phyloP scores from a whole-genome alignment of 2,113 vertebrate genomes.

The Otolemur garnettii region DNA sequence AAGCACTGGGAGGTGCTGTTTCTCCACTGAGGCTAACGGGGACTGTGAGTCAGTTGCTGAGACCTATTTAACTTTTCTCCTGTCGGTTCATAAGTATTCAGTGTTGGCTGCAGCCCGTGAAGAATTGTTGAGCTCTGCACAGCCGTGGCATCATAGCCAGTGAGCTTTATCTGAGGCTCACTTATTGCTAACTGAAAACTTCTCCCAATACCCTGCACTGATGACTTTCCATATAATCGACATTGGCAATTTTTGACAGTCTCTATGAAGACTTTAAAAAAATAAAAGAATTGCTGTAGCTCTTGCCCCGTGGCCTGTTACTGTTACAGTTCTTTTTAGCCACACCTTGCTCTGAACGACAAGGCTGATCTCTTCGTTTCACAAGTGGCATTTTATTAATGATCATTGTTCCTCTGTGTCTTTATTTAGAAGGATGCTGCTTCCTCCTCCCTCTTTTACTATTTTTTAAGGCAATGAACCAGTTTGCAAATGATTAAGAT shows the following conservation, averaged over 20 bases:
- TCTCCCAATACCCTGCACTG: too few relatives aligned
- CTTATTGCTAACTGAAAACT: too few relatives aligned
- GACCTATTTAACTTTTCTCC: neutral
- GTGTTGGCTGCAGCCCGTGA: neutral
- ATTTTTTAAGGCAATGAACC: neutral
- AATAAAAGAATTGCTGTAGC: neutral
- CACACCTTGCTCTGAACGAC: constrained; percentile 1
- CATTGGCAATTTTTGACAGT: too few relatives aligned
- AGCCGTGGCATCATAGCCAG: too few relatives aligned
- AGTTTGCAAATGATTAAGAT: neutral
- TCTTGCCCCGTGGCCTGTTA: neutral
- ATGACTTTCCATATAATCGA: too few relatives aligned
- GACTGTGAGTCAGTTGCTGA: accelerated
- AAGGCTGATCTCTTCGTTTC: neutral
- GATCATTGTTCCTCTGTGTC: neutral
- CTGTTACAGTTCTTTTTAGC: neutral
- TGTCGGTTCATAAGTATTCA: neutral
- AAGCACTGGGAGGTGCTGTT: neutral
- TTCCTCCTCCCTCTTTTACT: too few relatives aligned
- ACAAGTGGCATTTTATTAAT: neutral
- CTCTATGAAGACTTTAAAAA: too few relatives aligned
- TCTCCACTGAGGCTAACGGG: neutral
- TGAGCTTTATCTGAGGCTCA: too few relatives aligned
- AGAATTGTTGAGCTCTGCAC: neutral
- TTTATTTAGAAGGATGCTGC: constrained; percentile 18